Evolutionary conservation across 2,888 invertebrate genomes (phyloP).

Genomic region (Cynaeus angustus): DNA sequence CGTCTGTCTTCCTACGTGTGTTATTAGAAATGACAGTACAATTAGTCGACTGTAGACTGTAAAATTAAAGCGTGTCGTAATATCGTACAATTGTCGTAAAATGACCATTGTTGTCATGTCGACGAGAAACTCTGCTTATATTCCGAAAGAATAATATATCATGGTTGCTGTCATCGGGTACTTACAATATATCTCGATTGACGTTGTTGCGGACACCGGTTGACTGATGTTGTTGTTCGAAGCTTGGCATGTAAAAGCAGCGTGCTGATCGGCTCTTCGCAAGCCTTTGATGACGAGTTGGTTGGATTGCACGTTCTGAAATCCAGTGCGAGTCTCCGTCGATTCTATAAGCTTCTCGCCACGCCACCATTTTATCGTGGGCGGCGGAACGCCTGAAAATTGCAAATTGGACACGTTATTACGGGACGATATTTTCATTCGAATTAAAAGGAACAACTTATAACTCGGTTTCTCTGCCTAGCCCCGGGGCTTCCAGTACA

Average conservation of each 20-base stretch:
- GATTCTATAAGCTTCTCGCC: slow-evolving; percentile 79
- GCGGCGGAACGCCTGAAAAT: slow-evolving; percentile 81
- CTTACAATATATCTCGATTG: slow-evolving; percentile 86
- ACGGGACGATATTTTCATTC: background rate
- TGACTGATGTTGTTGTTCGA: slow-evolving; percentile 83
- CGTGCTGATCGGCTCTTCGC: slow-evolving; percentile 82
- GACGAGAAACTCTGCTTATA: background rate
- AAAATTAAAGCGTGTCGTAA: background rate
- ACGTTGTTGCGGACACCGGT: slow-evolving; percentile 80
- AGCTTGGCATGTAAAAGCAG: slow-evolving; percentile 85
- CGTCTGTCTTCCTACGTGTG: too few relatives aligned
- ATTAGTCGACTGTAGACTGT: background rate
- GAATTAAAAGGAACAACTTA: slow-evolving; percentile 32
- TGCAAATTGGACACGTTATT: slow-evolving; percentile 41
- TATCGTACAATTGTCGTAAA: background rate
- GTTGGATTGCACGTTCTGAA: slow-evolving; percentile 75
- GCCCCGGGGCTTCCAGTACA: slow-evolving; percentile 1
- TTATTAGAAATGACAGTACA: too few relatives aligned
- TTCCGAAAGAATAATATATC: slow-evolving; percentile 1
- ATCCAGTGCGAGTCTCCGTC: slow-evolving; percentile 73
- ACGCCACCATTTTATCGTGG: slow-evolving; percentile 85
- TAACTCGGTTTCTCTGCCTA: slow-evolving; percentile 21
- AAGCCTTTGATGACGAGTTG: slow-evolving; percentile 77
- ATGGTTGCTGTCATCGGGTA: slow-evolving; percentile 60
- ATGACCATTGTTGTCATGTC: background rate